Conservation (phyloP, 2,888 invertebrate genomes). For the Eudasyphora cyanicolor region DNA sequence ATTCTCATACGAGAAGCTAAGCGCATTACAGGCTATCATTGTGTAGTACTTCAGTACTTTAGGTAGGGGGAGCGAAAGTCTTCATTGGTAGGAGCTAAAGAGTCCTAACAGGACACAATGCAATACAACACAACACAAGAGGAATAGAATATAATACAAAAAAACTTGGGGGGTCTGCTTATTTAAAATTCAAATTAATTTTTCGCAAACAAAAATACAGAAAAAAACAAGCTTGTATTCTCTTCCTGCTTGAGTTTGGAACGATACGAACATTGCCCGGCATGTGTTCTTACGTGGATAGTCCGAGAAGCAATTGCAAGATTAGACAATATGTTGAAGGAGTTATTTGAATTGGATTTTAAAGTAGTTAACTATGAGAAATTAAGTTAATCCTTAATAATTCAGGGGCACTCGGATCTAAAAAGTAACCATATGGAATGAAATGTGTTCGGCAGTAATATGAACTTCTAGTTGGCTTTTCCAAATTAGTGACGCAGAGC, state of each 20-base stretch:
- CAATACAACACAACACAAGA: background rate
- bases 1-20: no score
- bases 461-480: no score
- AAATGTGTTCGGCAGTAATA: no score
- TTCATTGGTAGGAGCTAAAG: background rate
- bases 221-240: background rate
- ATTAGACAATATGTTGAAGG: no score
- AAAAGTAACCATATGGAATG: no score
- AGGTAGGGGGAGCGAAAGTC: background rate
- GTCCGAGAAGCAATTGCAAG: background rate
- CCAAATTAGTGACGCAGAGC: no score
- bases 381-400: no score
- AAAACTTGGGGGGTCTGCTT: conserved; percentile 35
- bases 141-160: background rate
- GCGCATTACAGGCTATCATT: background rate
- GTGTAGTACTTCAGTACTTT: background rate
- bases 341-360: no score
- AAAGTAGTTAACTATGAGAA: no score
- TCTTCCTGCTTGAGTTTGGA: background rate
- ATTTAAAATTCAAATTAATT: conserved; percentile 60
- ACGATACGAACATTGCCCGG: background rate
- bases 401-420: no score
- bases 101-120: no score
- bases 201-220: conserved; percentile 20
- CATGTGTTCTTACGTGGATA: conserved; percentile 20